These are phyloP conservation scores for Brachionus rubens DNA, from an alignment of 1,140 invertebrate species.

Conservation along the genomic window DNA sequence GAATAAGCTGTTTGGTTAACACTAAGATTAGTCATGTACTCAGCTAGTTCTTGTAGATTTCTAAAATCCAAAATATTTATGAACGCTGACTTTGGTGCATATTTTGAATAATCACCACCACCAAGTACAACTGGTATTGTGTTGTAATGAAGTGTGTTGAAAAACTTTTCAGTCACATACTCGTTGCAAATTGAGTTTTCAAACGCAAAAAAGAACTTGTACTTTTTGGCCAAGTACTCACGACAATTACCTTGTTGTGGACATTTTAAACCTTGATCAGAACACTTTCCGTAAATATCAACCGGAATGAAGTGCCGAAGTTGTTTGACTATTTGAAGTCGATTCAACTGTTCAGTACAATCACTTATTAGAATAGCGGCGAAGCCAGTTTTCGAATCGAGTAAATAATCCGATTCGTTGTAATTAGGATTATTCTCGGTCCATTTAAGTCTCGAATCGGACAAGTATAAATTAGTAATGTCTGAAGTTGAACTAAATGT, in stretches of 20 bases:
- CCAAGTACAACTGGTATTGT: slow-evolving; percentile 40
- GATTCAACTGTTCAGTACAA: slow-evolving; percentile 47
- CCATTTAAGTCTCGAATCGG: slow-evolving; percentile 1
- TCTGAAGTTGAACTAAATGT: slow-evolving; percentile 51
- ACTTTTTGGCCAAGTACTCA: slow-evolving; percentile 3
- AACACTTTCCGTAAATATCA: slow-evolving; percentile 56
- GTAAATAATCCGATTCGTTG: background rate
- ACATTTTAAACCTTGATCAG: background rate
- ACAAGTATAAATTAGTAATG: slow-evolving; percentile 45
- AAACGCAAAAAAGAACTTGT: slow-evolving; percentile 32
- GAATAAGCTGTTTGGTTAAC: background rate
- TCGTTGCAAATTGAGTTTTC: slow-evolving; percentile 34
- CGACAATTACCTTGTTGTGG: background rate
- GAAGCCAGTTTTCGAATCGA: background rate
- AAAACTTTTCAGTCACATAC: slow-evolving; percentile 46
- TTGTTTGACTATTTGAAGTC: slow-evolving; percentile 47
- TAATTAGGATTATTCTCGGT: background rate
- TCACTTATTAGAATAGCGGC: slow-evolving; percentile 42
- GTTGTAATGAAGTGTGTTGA: slow-evolving; percentile 47
- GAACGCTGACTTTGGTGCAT: background rate
- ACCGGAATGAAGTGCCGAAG: slow-evolving; percentile 50
- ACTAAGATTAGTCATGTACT: slow-evolving; percentile 47
- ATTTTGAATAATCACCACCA: slow-evolving; percentile 1
- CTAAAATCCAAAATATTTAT: slow-evolving; percentile 47
- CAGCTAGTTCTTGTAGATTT: slow-evolving; percentile 47